These are phyloP conservation scores for Myoxocephalus aenaeus DNA, from an alignment of 2,797 vertebrate species.

Conservation along the genomic window DNA sequence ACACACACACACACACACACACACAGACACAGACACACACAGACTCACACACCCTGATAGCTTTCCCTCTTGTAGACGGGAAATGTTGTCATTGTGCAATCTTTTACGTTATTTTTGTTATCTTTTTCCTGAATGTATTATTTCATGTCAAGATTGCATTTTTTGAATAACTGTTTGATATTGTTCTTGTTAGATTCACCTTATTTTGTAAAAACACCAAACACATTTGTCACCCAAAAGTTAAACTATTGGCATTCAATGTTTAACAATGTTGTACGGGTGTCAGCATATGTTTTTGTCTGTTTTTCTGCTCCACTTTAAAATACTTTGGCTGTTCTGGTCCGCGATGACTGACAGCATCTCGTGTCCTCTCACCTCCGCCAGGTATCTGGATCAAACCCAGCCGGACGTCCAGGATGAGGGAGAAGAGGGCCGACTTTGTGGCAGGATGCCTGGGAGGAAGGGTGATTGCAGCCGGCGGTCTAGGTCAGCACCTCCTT, in stretches of 20 bases:
- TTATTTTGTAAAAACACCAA: no score
- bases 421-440: conserved; percentile 96
- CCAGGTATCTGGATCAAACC: conserved; percentile 94
- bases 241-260: not conserved
- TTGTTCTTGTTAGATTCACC: not conserved
- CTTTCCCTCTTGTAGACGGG: no score
- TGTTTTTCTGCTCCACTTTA: not conserved
- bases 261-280: not conserved
- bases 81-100: no score
- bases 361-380: conserved; percentile 18
- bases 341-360: conserved; percentile 6
- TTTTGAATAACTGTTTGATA: not conserved
- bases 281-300: not conserved
- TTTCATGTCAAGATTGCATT: not conserved
- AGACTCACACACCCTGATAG: no score
- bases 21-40: no score
- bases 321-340: not conserved
- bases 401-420: conserved; percentile 90
- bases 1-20: no score
- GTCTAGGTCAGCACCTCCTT: conserved; percentile 87
- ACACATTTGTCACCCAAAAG: no score
- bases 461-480: conserved; percentile 90
- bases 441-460: conserved; percentile 92
- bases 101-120: not conserved
- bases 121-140: not conserved